Conservation (phyloP, 1,140 invertebrate species). For the Papilio polyxenes region DNA sequence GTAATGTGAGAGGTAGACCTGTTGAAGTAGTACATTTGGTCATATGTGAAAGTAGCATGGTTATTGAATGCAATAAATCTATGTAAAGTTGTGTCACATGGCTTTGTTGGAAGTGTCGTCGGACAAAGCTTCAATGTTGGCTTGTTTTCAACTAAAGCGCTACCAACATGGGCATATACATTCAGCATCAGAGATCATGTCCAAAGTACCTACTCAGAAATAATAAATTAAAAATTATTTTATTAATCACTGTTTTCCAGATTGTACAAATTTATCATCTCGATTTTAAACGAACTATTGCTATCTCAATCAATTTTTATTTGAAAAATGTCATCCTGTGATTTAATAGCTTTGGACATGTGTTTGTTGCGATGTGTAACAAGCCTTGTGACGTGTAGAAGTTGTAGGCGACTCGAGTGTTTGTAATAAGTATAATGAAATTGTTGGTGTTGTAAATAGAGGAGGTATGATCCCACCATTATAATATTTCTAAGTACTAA, state of each 20-base stretch:
- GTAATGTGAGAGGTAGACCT: slow-evolving; percentile 57
- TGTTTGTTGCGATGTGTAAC: slow-evolving; percentile 46
- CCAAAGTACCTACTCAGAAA: background rate
- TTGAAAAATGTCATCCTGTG: background rate
- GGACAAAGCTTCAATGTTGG: background rate
- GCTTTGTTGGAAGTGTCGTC: slow-evolving; percentile 52
- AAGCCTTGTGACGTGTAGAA: slow-evolving; percentile 57
- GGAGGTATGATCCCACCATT: slow-evolving; percentile 80
- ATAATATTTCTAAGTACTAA: slow-evolving; percentile 78
- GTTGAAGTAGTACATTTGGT: slow-evolving; percentile 73
- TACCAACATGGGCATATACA: background rate
- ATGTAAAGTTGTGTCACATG: slow-evolving; percentile 60
- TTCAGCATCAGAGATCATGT: background rate
- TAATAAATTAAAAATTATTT: background rate
- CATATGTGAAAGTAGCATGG: slow-evolving; percentile 68
- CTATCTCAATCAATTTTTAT: background rate
- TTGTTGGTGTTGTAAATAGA: slow-evolving; percentile 80
- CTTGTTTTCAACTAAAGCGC: background rate
- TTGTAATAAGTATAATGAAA: slow-evolving; percentile 76
- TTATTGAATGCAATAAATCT: slow-evolving; percentile 75
- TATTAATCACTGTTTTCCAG: background rate
- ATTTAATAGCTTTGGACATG: background rate
- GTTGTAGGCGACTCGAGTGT: slow-evolving; percentile 75
- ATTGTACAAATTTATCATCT: background rate
- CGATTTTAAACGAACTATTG: background rate